These are phyloP conservation scores for Heliconius ethilla DNA, from an alignment of 2,888 invertebrate species.

Conservation along the genomic window DNA sequence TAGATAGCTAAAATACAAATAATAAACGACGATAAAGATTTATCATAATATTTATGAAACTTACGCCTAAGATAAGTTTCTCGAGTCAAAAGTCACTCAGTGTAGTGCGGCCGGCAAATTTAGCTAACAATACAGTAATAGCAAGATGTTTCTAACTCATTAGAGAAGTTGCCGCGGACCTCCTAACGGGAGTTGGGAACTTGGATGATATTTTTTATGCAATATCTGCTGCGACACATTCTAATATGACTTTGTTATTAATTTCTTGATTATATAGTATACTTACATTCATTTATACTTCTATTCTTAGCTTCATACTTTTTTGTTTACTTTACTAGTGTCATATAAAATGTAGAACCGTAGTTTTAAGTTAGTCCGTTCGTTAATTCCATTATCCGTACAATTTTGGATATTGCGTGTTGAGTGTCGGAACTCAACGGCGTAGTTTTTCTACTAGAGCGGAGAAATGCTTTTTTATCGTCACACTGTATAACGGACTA, in stretches of 20 bases:
- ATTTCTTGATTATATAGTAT: not conserved
- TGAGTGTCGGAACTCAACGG: too few relatives aligned
- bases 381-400: not conserved
- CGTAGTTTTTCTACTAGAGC: too few relatives aligned
- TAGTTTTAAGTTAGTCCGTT: too few relatives aligned
- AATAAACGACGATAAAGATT: not conserved
- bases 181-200: constrained; percentile 31
- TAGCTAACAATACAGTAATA: constrained; percentile 32
- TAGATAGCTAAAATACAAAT: too few relatives aligned
- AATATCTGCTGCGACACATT: constrained; percentile 5
- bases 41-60: constrained; percentile 4
- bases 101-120: constrained; percentile 20
- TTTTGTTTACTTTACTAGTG: too few relatives aligned
- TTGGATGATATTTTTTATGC: constrained; percentile 15
- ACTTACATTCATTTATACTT: not conserved
- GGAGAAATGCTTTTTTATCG: too few relatives aligned
- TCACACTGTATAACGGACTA: too few relatives aligned
- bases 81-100: not conserved
- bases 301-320: too few relatives aligned
- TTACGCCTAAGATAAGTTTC: constrained; percentile 5
- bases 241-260: not conserved
- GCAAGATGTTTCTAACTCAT: constrained; percentile 38
- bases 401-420: too few relatives aligned
- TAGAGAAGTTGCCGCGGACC: constrained; percentile 36
- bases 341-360: too few relatives aligned